Conservation (phyloP, 2,888 invertebrate species). For the Pachydiplax longipennis region DNA sequence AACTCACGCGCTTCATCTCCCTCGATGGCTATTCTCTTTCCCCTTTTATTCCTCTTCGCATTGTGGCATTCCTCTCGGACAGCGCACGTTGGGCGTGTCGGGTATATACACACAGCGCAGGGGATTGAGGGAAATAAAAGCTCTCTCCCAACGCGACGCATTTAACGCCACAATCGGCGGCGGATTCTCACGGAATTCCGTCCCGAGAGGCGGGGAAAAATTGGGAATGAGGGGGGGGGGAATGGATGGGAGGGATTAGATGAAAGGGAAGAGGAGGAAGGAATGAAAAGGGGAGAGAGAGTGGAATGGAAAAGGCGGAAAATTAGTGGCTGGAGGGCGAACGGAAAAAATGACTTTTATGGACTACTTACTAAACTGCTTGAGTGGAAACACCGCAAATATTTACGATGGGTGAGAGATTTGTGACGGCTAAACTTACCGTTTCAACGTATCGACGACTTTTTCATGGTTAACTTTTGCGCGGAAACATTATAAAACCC, state of each 20-base stretch:
- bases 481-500: too few relatives aligned
- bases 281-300: too few relatives aligned
- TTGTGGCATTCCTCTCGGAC: constrained; percentile 15
- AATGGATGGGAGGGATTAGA: neutral
- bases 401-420: too few relatives aligned
- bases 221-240: neutral
- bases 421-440: neutral
- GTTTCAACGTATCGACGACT: neutral
- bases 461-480: neutral
- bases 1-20: neutral
- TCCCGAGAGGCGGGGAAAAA: neutral
- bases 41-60: neutral
- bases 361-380: too few relatives aligned
- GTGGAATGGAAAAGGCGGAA: neutral
- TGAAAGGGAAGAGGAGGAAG: too few relatives aligned
- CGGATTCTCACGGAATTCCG: neutral
- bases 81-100: neutral
- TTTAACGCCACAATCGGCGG: constrained; percentile 14
- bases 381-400: too few relatives aligned
- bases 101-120: neutral
- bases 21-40: neutral
- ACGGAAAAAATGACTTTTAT: too few relatives aligned
- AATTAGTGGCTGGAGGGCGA: neutral
- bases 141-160: neutral
- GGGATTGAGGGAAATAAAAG: neutral